Conservation (phyloP, 1,140 invertebrate genomes). For the Manduca sexta region DNA sequence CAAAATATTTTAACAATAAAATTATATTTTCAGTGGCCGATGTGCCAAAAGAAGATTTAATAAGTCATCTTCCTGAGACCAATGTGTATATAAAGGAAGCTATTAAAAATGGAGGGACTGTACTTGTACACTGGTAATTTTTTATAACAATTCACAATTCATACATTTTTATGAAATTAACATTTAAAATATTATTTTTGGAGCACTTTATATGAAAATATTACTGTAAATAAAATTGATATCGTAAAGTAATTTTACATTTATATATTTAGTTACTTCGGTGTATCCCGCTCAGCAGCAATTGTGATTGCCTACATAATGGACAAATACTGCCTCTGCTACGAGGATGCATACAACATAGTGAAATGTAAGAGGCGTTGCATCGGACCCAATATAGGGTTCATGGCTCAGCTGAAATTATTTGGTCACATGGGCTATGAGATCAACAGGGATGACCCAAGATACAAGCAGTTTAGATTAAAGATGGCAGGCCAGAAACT, state of each 20-base stretch:
- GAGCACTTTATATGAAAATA: too few relatives aligned
- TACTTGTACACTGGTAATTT: constrained; percentile 85
- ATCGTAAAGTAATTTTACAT: too few relatives aligned
- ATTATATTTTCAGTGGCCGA: constrained; percentile 78
- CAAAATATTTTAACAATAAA: background rate
- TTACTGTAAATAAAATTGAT: too few relatives aligned
- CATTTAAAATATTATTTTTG: too few relatives aligned
- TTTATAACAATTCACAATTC: too few relatives aligned
- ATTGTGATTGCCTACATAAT: constrained; percentile 89
- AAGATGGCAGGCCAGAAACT: constrained; percentile 86
- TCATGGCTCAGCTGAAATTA: constrained; percentile 83
- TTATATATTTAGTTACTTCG: constrained; percentile 81
- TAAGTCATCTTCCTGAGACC: constrained; percentile 84
- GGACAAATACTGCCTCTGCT: constrained; percentile 84
- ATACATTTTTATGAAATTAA: too few relatives aligned
- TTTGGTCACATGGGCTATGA: constrained; percentile 84
- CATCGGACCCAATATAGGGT: constrained; percentile 82
- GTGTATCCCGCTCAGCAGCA: constrained; percentile 89
- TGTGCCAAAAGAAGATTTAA: constrained; percentile 85
- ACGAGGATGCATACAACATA: constrained; percentile 80
- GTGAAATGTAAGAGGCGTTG: constrained; percentile 79
- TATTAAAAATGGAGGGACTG: constrained; percentile 74
- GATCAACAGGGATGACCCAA: constrained; percentile 80
- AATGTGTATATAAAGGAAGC: constrained; percentile 80
- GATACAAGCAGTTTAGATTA: constrained; percentile 85